These are phyloP conservation scores for Donacobius atricapilla DNA, from an alignment of 2,113 vertebrate genomes.

Conservation along the genomic window DNA sequence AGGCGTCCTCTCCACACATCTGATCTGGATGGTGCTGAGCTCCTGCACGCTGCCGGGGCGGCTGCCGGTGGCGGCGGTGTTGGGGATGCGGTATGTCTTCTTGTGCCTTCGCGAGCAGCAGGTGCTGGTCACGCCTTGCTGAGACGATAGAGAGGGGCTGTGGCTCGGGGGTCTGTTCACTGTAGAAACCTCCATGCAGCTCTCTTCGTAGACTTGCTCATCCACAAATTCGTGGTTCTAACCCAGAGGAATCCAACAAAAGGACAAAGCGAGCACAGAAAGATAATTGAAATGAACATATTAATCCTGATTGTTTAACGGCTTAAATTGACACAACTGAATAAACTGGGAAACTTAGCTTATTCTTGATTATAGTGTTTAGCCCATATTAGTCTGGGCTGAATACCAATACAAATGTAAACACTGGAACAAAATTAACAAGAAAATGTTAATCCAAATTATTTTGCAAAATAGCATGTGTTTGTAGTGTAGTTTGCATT, in stretches of 20 bases:
- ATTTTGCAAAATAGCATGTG: neutral
- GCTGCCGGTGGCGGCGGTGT: slow-evolving; percentile 75
- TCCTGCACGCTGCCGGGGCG: slow-evolving; percentile 85
- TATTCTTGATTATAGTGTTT: slow-evolving; percentile 26
- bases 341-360: neutral
- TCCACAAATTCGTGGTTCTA: slow-evolving; percentile 96
- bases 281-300: neutral
- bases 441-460: slow-evolving; percentile 23
- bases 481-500: neutral
- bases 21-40: slow-evolving; percentile 94
- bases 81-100: slow-evolving; percentile 86
- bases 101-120: slow-evolving; percentile 89
- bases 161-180: slow-evolving; percentile 81
- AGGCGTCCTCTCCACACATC: slow-evolving; percentile 83
- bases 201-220: slow-evolving; percentile 85
- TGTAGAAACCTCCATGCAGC: slow-evolving; percentile 83
- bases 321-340: neutral
- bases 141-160: slow-evolving; percentile 85
- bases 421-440: neutral
- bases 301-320: neutral
- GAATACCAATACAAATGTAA: slow-evolving; percentile 6
- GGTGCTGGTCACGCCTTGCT: slow-evolving; percentile 80
- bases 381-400: neutral
- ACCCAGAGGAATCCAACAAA: neutral
- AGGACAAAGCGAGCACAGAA: neutral